Base-by-base conservation (phyloP, 2,113 vertebrate species). In the Bolborhynchus lineola region DNA sequence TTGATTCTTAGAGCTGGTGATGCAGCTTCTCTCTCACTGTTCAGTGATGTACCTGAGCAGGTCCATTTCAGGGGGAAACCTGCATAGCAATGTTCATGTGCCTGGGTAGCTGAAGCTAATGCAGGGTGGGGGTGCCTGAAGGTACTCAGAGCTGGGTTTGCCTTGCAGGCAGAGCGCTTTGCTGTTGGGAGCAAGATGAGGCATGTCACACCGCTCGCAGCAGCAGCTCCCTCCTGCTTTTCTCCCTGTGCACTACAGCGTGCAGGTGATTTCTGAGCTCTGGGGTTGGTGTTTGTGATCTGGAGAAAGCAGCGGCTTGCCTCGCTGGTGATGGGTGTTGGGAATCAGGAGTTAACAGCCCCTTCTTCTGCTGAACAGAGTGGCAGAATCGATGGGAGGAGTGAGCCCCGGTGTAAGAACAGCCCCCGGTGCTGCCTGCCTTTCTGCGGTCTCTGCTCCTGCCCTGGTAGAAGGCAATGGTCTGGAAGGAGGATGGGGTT, bases 281-380 rank as follows among this genome's bases (percentile, higher is more conserved):
- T n/a, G 7, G 47, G 52, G 35, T 11, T 0, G 0, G 8, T 28
- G 31, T 74, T 72, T 78, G 35, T 42, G 35, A 47, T 15, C 3
- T 20, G 17, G 37, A 49, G 76, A 69, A 70, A 49, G 17, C 68
- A 69, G 41, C 20, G 39, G 52, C 35, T 47, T 55, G 33, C 13
- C 23, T 64, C 52, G 12, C 50, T 72, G 59, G 12, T 72, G 5
- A 8, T n/a, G 33, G 63, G 35, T 24, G 26, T 6, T 20, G 62
- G 18, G 4, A 52, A 16, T 37, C 19, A 11, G 39, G 57, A 47
- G 44, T 49, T 93, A 53, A 82, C 6, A 28, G 47, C 29, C 12
- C 21, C 74, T 52, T 28, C 77, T 13, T 17, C 13, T 82, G 42
- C 13, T 11, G 17, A 39, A 21, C 20, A n/a, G 49, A 49, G 74